A percentile compares a stretch with the other conserved stretches of the same genome.
Evolutionary conservation across 2,113 vertebrate species (phyloP).

Genomic region (Merops nubicus): DNA sequence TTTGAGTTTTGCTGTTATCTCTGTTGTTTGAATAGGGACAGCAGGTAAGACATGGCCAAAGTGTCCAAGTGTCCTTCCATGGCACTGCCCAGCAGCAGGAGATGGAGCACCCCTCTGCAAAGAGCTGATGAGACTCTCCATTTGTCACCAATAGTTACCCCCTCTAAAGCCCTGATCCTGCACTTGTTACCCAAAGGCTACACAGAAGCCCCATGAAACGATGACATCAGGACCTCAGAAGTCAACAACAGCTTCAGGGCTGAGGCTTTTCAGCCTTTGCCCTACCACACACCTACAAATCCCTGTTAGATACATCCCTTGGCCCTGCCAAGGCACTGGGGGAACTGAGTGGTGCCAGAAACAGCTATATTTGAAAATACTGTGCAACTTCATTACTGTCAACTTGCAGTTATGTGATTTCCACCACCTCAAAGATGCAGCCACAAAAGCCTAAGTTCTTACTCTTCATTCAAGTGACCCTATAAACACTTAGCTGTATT

Average conservation of each 20-base stretch:
- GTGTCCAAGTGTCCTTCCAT: background rate
- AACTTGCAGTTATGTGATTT: background rate
- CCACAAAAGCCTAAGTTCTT: background rate
- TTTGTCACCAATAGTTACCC: background rate
- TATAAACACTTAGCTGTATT: constrained; percentile 8
- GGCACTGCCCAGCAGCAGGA: background rate
- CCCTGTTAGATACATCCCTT: background rate
- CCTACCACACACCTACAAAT: background rate
- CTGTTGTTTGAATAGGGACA: background rate
- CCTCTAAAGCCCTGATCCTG: background rate
- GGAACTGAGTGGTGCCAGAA: background rate
- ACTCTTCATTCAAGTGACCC: background rate
- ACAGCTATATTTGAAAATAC: background rate
- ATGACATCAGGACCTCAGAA: background rate
- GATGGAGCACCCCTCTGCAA: background rate
- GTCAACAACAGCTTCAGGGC: background rate
- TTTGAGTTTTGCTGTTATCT: background rate
- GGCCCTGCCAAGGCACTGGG: background rate
- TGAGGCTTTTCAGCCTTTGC: background rate
- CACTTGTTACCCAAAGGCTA: background rate
- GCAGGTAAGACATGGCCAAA: background rate
- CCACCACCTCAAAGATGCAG: background rate
- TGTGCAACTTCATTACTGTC: background rate
- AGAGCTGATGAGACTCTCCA: background rate
- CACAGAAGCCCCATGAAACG: background rate